phyloP scores from a whole-genome alignment of 1,140 invertebrate genomes.

The Leptinotarsa undecemlineata region DNA sequence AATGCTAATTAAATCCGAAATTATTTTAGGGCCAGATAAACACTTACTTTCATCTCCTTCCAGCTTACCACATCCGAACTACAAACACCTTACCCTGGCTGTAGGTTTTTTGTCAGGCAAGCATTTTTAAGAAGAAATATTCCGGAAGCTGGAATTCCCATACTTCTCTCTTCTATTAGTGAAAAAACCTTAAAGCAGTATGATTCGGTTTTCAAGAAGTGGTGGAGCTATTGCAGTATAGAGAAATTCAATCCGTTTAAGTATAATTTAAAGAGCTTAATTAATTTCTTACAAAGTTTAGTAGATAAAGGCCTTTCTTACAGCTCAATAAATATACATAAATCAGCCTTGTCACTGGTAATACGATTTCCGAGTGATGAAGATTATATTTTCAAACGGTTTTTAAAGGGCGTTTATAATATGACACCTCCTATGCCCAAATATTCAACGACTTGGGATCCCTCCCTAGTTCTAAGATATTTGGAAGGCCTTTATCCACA shows the following conservation, averaged over 20 bases:
- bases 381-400: too few relatives aligned
- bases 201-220: background rate
- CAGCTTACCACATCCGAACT: constrained; percentile 35
- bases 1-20: background rate
- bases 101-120: constrained; percentile 39
- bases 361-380: too few relatives aligned
- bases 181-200: constrained; percentile 9
- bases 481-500: background rate
- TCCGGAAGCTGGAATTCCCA: background rate
- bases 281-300: too few relatives aligned
- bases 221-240: background rate
- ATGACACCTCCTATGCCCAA: too few relatives aligned
- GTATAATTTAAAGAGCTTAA: background rate
- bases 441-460: too few relatives aligned
- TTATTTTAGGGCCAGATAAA: constrained; percentile 4
- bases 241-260: background rate
- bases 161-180: constrained; percentile 9
- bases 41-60: constrained; percentile 28
- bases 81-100: constrained; percentile 39
- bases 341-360: background rate
- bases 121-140: constrained; percentile 17
- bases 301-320: background rate
- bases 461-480: too few relatives aligned
- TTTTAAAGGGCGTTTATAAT: too few relatives aligned
- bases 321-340: constrained; percentile 5